Evolutionary conservation across 2,797 vertebrate genomes (phyloP).

Genomic region (Phoebastria nigripes): DNA sequence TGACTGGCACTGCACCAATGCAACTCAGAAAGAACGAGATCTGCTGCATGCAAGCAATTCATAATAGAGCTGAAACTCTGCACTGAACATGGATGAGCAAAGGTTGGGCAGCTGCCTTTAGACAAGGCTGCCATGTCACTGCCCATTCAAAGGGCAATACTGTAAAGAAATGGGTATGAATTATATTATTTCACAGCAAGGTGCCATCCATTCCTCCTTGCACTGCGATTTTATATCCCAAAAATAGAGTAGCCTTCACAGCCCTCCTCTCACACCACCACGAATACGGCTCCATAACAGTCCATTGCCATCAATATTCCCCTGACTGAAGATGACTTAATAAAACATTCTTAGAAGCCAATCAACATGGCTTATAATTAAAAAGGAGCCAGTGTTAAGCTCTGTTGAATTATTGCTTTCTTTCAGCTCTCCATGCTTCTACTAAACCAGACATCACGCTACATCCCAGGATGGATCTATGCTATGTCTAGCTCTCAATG

Average conservation of each 20-base stretch:
- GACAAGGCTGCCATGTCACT: constrained; percentile 50
- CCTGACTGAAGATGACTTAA: constrained; percentile 28
- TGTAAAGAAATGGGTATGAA: neutral
- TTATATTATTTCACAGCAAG: constrained; percentile 61
- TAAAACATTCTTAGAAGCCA: constrained; percentile 22
- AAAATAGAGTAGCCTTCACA: constrained; percentile 62
- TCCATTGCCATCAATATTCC: neutral
- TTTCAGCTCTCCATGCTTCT: neutral
- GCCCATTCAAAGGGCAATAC: constrained; percentile 17
- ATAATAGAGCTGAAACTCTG: neutral
- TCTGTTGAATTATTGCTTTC: neutral
- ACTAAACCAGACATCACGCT: neutral
- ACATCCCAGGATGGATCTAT: neutral
- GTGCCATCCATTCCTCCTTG: constrained; percentile 45
- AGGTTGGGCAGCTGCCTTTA: constrained; percentile 22
- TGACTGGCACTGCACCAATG: neutral
- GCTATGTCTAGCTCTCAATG: neutral
- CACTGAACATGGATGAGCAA: neutral
- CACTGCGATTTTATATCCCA: constrained; percentile 46
- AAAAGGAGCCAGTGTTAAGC: neutral
- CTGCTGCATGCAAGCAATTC: neutral
- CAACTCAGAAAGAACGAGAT: constrained; percentile 1
- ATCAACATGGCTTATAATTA: neutral
- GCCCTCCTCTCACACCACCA: constrained; percentile 30
- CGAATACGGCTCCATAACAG: neutral